These are phyloP conservation scores for Heliconius cydno DNA, from an alignment of 2,888 invertebrate genomes.

Conservation along the genomic window DNA sequence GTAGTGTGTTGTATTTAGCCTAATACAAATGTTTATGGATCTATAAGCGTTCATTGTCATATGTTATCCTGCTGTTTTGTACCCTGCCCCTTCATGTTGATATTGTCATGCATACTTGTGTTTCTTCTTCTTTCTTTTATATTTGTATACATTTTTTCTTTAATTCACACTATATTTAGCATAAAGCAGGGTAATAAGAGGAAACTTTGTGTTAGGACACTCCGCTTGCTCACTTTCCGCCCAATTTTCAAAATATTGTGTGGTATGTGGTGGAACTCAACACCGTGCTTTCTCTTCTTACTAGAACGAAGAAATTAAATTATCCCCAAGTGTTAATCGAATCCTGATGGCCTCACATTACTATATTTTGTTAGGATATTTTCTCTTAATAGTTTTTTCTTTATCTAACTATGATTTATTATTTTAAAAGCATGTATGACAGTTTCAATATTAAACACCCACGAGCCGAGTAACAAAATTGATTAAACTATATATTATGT, in stretches of 20 bases:
- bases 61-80: slow-evolving; percentile 59
- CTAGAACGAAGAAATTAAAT: too few species aligned
- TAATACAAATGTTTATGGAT: slow-evolving; percentile 78
- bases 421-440: slow-evolving; percentile 12
- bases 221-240: not conserved
- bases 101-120: not conserved
- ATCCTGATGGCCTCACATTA: not conserved
- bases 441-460: not conserved
- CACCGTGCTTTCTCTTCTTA: not conserved
- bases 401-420: not conserved
- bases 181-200: not conserved
- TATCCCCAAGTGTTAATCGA: not conserved
- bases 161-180: not conserved
- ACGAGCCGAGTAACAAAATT: slow-evolving; percentile 20
- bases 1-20: slow-evolving; percentile 80
- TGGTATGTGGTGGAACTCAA: too few species aligned
- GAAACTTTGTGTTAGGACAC: not conserved
- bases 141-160: not conserved
- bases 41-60: slow-evolving; percentile 77
- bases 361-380: too few species aligned
- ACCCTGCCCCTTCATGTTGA: slow-evolving; percentile 63
- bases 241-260: not conserved
- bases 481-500: not conserved
- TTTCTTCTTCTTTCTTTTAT: too few species aligned
- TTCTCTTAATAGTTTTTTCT: not conserved